These are phyloP conservation scores for Pogonomyrmex barbatus DNA, from an alignment of 1,140 invertebrate genomes.

Conservation along the genomic window DNA sequence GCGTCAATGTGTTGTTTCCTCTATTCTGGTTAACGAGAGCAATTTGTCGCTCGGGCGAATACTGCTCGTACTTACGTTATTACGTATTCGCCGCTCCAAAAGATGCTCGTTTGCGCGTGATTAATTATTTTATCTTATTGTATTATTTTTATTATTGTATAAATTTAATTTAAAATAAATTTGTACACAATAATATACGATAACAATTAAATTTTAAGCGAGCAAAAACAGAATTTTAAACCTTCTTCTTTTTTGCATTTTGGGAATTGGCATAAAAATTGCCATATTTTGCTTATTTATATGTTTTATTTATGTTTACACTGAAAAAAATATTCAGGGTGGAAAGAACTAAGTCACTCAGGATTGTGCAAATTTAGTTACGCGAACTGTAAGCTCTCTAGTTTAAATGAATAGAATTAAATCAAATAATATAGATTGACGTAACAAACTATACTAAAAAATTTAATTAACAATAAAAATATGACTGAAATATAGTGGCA, in stretches of 20 bases:
- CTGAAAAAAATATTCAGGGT: too few species aligned
- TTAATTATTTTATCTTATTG: neutral
- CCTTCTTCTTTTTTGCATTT: too few species aligned
- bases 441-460: too few species aligned
- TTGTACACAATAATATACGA: too few species aligned
- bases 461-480: too few species aligned
- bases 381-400: too few species aligned
- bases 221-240: neutral
- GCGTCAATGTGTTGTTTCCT: constrained; percentile 48
- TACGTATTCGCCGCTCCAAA: neutral
- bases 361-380: too few species aligned
- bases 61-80: neutral
- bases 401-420: too few species aligned
- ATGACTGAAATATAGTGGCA: too few species aligned
- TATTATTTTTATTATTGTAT: neutral
- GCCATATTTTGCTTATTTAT: neutral
- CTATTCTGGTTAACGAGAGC: constrained; percentile 29
- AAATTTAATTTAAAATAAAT: too few species aligned
- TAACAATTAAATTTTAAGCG: neutral
- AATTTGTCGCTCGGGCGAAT: constrained; percentile 40
- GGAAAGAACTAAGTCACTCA: too few species aligned
- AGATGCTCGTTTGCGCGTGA: neutral
- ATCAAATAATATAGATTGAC: too few species aligned
- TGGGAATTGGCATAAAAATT: neutral
- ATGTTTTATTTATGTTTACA: neutral